phyloP scores from a whole-genome alignment of 2,797 vertebrate species.

The Falco concolor region DNA sequence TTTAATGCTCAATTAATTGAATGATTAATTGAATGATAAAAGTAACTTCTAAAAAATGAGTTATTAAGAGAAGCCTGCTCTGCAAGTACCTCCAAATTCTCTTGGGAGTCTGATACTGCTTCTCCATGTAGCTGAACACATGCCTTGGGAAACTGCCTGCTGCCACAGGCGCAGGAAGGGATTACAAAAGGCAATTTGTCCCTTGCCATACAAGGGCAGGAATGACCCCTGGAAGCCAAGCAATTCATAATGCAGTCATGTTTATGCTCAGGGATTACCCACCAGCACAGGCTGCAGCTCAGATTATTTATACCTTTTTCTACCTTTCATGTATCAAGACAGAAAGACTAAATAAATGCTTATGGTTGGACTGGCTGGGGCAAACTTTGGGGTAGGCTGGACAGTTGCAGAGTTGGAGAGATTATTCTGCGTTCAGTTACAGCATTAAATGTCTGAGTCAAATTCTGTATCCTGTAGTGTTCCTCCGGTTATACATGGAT shows the following conservation, averaged over 20 bases:
- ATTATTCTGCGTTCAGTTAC: neutral
- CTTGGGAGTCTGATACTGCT: neutral
- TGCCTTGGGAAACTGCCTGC: neutral
- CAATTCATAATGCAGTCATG: neutral
- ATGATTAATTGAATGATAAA: neutral
- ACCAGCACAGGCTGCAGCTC: neutral
- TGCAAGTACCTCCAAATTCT: neutral
- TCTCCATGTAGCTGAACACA: neutral
- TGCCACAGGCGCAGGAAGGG: neutral
- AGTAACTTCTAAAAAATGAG: neutral
- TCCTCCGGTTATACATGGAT: neutral
- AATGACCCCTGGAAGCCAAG: slow-evolving; percentile 23
- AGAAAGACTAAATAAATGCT: neutral
- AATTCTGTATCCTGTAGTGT: neutral
- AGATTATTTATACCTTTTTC: neutral
- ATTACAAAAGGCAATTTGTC: slow-evolving; percentile 1
- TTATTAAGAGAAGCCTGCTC: neutral
- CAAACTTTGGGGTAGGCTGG: neutral
- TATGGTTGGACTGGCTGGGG: neutral
- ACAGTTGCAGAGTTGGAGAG: neutral
- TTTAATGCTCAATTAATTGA: neutral
- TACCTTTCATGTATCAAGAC: neutral
- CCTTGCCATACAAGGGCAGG: slow-evolving; percentile 15
- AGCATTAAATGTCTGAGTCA: neutral
- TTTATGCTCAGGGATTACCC: neutral